Percentiles rank a stretch among this genome's conserved stretches.
These are phyloP conservation scores for Enteromius anoplus DNA, from an alignment of 2,797 vertebrate genomes.

Conservation along the genomic window DNA sequence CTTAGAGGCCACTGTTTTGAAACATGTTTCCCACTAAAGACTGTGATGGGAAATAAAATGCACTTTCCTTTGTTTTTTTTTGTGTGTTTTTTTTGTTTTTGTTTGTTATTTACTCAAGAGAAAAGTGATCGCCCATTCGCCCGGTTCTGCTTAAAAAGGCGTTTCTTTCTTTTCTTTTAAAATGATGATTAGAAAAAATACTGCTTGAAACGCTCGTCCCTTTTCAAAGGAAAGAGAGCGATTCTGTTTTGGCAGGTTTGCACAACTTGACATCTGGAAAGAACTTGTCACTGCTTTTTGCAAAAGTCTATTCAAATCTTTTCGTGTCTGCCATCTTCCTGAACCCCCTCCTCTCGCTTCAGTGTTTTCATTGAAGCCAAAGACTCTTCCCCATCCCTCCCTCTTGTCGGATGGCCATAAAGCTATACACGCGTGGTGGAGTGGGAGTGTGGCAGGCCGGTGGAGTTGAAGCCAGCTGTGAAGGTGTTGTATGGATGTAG, in stretches of 20 bases:
- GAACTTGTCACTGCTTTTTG: conserved; percentile 73
- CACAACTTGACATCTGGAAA: conserved; percentile 82
- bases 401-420: conserved; percentile 73
- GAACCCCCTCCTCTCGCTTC: conserved; percentile 48
- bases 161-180: conserved; percentile 69
- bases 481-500: conserved; percentile 98
- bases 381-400: conserved; percentile 54
- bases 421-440: conserved; percentile 99
- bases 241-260: conserved; percentile 84
- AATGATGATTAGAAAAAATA: conserved; percentile 79
- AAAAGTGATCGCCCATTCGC: conserved; percentile 72
- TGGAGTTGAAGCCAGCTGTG: conserved; percentile 94
- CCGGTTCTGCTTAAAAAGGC: conserved; percentile 82
- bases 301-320: conserved; percentile 79
- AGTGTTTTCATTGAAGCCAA: conserved; percentile 56
- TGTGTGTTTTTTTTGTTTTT: conserved; percentile 59
- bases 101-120: conserved; percentile 77
- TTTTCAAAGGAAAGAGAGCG: conserved; percentile 67
- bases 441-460: conserved; percentile 97
- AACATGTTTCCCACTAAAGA: conserved; percentile 72
- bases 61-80: conserved; percentile 73
- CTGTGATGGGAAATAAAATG: conserved; percentile 82
- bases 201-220: conserved; percentile 74
- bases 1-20: conserved; percentile 78
- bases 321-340: conserved; percentile 62